Base-by-base conservation (phyloP, 2,797 vertebrate genomes). In the Bucorvus abyssinicus region DNA sequence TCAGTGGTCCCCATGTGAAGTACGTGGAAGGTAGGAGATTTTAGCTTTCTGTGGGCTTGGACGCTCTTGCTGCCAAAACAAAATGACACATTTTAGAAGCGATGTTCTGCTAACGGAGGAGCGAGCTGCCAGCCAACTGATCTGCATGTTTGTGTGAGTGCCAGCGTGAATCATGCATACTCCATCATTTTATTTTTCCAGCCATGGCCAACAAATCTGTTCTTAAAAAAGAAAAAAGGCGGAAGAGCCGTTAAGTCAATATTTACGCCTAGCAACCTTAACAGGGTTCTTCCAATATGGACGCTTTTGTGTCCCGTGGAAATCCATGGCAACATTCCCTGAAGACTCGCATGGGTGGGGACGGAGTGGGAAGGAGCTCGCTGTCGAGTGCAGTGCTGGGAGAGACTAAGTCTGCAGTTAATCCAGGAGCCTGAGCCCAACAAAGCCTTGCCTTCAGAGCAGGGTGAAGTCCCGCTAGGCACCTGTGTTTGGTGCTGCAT, bases 181-280 rank as follows among this genome's bases (percentile, higher is more conserved):
- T 93, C 95, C 87, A 95, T 94, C 83, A 61, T 87, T 96, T 90
- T 85, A 22, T 96, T 96, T 96, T 96, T 97, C 93, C 91, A 96
- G 89, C 87, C 91, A 9, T 57, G 95, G 95, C 94, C 87, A 96
- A 96, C 70, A 94, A 95, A 94, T 96, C 91, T 93, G 93, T 92
- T 96, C 94, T 94, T 94, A 96, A 96, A 96, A 96, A 95, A 96
- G 95, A 96, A 97, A 95, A 95, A 68, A 95, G 94, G 95, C 87
- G 85, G 91, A 96, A 97, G 90, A 97, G 90, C 93, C 77, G 93
- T 87, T 82, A 96, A 96, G 93, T 97, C 95, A 97, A 95, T 97
- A 96, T 96, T 96, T 97, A 96, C 68, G 50, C 95, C 96, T 96
- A 95, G 95, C 95, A 97, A 95, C 95, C 94, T 94, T 89, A 93